Evolutionary conservation across 2,797 vertebrate genomes (phyloP).

Genomic region (Gadopsis marmoratus): DNA sequence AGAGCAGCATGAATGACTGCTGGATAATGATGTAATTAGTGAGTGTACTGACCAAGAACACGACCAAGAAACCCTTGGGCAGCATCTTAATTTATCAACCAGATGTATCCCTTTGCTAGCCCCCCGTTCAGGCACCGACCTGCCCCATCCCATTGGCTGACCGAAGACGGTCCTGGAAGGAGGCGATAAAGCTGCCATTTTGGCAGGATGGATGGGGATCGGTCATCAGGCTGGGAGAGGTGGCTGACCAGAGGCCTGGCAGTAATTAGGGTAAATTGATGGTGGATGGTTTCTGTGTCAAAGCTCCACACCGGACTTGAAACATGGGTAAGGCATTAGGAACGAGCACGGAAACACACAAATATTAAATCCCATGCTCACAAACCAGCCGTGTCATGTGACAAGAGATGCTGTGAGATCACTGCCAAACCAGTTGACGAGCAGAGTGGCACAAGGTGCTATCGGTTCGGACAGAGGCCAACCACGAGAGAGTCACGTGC

Average conservation of each 20-base stretch:
- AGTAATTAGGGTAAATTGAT: slow-evolving; percentile 71
- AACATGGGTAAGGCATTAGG: background rate
- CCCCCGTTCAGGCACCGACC: slow-evolving; percentile 21
- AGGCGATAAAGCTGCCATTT: slow-evolving; percentile 78
- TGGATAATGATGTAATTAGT: slow-evolving; percentile 56
- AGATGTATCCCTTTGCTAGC: slow-evolving; percentile 55
- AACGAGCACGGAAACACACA: background rate
- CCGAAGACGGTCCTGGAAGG: slow-evolving; percentile 38
- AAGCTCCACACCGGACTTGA: slow-evolving; percentile 24
- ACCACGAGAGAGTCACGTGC: background rate
- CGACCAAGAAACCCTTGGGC: slow-evolving; percentile 60
- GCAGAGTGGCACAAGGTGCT: slow-evolving; percentile 9
- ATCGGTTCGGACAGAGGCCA: slow-evolving; percentile 29
- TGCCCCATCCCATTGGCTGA: slow-evolving; percentile 37
- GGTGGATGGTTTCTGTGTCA: slow-evolving; percentile 50
- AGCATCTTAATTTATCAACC: slow-evolving; percentile 53
- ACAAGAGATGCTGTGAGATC: slow-evolving; percentile 9
- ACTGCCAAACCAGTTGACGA: slow-evolving; percentile 19
- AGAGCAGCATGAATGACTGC: slow-evolving; percentile 37
- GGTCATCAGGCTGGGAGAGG: slow-evolving; percentile 42
- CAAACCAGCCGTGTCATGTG: background rate
- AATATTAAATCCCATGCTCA: background rate
- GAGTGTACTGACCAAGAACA: slow-evolving; percentile 35
- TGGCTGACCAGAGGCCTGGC: slow-evolving; percentile 48
- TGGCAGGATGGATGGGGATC: slow-evolving; percentile 66